Evolutionary conservation across 1,140 invertebrate genomes (phyloP), one percentile per base, ranked within the genome.

Genomic region (Danaus plexippus): DNA sequence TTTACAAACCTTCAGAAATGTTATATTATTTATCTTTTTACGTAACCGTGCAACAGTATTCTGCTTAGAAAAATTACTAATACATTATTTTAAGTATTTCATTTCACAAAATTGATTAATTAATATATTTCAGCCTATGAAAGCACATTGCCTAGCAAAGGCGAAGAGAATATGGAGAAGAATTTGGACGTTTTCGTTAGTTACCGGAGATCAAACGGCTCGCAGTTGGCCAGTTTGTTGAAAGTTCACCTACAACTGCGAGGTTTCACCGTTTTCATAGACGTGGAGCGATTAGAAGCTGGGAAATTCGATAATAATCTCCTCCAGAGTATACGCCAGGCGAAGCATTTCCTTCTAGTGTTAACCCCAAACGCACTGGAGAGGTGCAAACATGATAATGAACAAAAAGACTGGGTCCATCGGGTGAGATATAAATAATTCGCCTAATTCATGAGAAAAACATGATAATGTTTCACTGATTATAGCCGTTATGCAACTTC

Each of bases 231-330:
- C 44, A 95, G 94, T 89, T 88, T 96, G 60, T 88, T 96, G 47
- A 96, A 96, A 86, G 98, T 99, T 9, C 97, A 99, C 79, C 90
- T 99, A 18, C 96, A 99, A 84, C 84, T 99, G 42, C 88, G 97
- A 73, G 97, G 97, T 1, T 97, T 97, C 79, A 93, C 94, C 10
- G 96, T 98, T 1, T 98, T 98, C 80, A 97, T 98, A 59, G 97
- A 98, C 74, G 96, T 98, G 43, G 97, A 98, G 76, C 89, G 96
- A 66, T 85, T 98, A 44, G 96, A 98, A 85, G 97, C 97, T 18
- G 98, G 98, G 13, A 99, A 99, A 87, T 99, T 99, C 86, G 98
- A 99, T 83, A 98, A 98, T 73, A 98, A 98, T 82, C 87, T 99
- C 9, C 88, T 99, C 43, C 96, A 98, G 80, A 98, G 97, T 83